Evolutionary conservation across 1,140 invertebrate species (phyloP).

Genomic region (Atta colombica): DNA sequence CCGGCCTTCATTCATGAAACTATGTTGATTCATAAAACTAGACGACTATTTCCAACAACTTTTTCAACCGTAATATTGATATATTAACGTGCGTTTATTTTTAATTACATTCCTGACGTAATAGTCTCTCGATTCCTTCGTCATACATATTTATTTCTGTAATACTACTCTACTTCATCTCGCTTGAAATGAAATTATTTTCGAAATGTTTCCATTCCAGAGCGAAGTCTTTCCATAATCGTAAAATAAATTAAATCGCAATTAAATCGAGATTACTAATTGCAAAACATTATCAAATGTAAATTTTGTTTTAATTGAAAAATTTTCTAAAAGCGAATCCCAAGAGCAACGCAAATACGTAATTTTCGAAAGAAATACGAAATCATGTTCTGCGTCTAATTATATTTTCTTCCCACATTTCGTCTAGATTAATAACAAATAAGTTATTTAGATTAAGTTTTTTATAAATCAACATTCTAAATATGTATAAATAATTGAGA

Average conservation of each 20-base stretch:
- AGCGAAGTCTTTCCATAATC: not conserved
- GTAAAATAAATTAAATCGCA: not conserved
- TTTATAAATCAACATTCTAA: not conserved
- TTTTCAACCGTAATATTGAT: not conserved
- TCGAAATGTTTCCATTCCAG: not conserved
- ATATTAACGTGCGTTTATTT: not conserved
- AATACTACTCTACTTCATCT: not conserved
- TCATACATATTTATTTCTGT: not conserved
- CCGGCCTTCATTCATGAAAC: slow-evolving; percentile 56
- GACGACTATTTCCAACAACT: slow-evolving; percentile 9
- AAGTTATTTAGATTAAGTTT: not conserved
- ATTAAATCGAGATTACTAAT: not conserved
- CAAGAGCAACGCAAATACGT: not conserved
- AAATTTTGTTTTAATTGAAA: not conserved
- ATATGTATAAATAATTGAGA: not conserved
- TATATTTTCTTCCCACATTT: not conserved
- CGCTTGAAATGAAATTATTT: not conserved
- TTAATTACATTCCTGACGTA: slow-evolving; percentile 2
- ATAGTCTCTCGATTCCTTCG: not conserved
- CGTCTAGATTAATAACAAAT: not conserved
- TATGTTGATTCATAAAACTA: slow-evolving; percentile 35
- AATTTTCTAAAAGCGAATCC: not conserved
- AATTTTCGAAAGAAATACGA: not conserved
- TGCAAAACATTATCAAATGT: not conserved
- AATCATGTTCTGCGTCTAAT: not conserved